Evolutionary conservation across 2,888 invertebrate genomes (phyloP).

Genomic region (Cyclophora albipunctata): DNA sequence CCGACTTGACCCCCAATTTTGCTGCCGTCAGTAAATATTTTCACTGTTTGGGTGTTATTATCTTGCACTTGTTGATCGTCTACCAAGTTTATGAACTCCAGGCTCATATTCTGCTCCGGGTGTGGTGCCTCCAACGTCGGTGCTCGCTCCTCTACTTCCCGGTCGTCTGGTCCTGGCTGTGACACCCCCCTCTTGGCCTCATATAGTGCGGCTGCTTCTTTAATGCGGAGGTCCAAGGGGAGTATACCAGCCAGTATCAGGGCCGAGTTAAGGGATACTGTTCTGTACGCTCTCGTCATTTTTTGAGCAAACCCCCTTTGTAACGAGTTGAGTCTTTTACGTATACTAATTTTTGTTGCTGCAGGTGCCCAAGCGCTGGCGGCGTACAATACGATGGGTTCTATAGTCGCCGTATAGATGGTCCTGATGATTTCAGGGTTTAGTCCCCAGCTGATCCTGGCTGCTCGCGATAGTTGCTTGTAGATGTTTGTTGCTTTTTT

Average conservation of each 20-base stretch:
- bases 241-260: constrained; percentile 5
- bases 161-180: not conserved
- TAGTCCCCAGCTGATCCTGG: not conserved
- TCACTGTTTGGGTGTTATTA: no score
- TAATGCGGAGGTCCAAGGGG: constrained; percentile 6
- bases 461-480: not conserved
- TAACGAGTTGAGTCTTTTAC: not conserved
- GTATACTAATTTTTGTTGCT: fast-evolving
- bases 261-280: constrained; percentile 13
- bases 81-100: constrained; percentile 2
- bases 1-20: no score
- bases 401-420: constrained; percentile 1
- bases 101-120: not conserved
- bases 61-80: not conserved
- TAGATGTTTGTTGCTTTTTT: not conserved
- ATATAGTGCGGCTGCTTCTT: constrained; percentile 3
- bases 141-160: not conserved
- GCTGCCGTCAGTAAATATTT: no score
- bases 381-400: not conserved
- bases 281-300: constrained; percentile 4
- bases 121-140: not conserved
- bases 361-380: not conserved
- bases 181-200: constrained; percentile 1
- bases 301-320: constrained; percentile 12
- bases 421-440: constrained; percentile 1